phyloP scores from a whole-genome alignment of 2,113 vertebrate species.

The Centrocercus urophasianus region DNA sequence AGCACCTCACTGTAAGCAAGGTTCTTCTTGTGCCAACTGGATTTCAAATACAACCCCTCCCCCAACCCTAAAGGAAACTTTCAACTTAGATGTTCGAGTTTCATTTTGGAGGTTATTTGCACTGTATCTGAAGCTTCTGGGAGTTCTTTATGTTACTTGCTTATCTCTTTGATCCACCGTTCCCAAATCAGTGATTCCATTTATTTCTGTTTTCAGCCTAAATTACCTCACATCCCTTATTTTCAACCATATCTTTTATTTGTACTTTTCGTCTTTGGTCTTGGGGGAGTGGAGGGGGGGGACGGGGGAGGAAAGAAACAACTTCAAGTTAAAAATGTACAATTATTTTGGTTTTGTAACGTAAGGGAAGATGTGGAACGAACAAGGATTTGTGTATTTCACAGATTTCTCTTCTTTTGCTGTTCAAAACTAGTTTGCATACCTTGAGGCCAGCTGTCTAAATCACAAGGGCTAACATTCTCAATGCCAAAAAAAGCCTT shows the following conservation, averaged over 20 bases:
- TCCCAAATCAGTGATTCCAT: background rate
- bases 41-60: constrained; percentile 6
- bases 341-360: constrained; percentile 12
- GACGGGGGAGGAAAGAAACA: no score
- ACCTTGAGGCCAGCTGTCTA: constrained; percentile 1
- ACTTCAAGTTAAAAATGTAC: background rate
- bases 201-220: constrained; percentile 13
- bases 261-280: constrained; percentile 24
- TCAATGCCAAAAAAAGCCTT: background rate
- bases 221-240: background rate
- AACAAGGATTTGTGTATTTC: background rate
- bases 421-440: background rate
- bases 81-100: constrained; percentile 15
- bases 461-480: constrained; percentile 1
- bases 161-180: constrained; percentile 52
- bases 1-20: background rate
- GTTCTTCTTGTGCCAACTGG: constrained; percentile 35
- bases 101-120: constrained; percentile 42
- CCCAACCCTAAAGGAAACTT: constrained; percentile 32
- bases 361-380: background rate
- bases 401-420: background rate
- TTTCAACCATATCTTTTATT: constrained; percentile 10
- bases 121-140: constrained; percentile 18
- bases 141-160: constrained; percentile 46
- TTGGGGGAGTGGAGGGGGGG: background rate